A percentile compares a stretch with the other conserved stretches of the same genome.
Evolutionary conservation across 1,140 invertebrate species (phyloP).

Genomic region (Geopemphigus sp.): DNA sequence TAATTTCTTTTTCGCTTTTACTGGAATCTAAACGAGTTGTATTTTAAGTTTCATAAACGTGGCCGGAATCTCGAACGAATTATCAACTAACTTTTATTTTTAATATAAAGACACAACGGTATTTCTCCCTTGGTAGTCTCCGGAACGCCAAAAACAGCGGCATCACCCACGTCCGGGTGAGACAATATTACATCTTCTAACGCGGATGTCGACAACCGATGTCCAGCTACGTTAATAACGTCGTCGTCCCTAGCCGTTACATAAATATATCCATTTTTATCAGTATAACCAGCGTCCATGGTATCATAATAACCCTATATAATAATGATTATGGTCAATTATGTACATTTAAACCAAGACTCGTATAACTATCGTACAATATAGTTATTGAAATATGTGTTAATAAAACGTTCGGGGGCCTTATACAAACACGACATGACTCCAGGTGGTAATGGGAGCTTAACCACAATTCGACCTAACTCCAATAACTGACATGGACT

Average conservation of each 20-base stretch:
- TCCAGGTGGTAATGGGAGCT: slow-evolving; percentile 84
- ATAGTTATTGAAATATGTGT: slow-evolving; percentile 77
- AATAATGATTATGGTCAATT: not conserved
- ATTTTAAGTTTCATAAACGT: not conserved
- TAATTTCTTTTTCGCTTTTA: slow-evolving; percentile 63
- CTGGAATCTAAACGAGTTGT: slow-evolving; percentile 56
- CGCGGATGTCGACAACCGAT: slow-evolving; percentile 81
- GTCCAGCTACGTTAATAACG: slow-evolving; percentile 94
- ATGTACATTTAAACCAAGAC: not conserved
- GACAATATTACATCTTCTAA: slow-evolving; percentile 84
- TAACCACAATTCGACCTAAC: slow-evolving; percentile 79
- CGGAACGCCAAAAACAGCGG: slow-evolving; percentile 83
- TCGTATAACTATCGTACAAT: not conserved
- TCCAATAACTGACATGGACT: slow-evolving; percentile 66
- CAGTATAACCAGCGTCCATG: slow-evolving; percentile 87
- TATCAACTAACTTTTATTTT: slow-evolving; percentile 60
- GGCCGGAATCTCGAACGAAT: not conserved
- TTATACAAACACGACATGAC: slow-evolving; percentile 78
- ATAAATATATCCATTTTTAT: slow-evolving; percentile 80
- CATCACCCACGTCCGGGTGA: slow-evolving; percentile 78
- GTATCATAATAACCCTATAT: slow-evolving; percentile 90
- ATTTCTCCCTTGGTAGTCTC: slow-evolving; percentile 86
- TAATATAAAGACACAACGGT: slow-evolving; percentile 82
- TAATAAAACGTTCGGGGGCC: slow-evolving; percentile 76
- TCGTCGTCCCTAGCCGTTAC: slow-evolving; percentile 89